These are phyloP conservation scores for Eupleurogrammus muticus DNA, from an alignment of 2,797 vertebrate species.

Conservation along the genomic window DNA sequence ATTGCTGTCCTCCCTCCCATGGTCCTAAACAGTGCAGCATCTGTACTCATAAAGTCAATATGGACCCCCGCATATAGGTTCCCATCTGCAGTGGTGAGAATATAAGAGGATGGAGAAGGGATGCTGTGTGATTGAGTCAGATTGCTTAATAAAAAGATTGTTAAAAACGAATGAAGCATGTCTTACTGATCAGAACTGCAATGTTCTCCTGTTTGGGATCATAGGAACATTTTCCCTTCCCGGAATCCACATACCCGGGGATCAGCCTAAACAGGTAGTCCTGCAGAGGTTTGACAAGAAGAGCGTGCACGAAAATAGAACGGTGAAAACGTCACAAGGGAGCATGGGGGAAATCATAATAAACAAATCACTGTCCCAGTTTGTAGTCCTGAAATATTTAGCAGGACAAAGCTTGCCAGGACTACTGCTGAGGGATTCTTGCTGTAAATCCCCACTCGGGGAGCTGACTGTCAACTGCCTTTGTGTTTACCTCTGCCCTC, in stretches of 20 bases:
- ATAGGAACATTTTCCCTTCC: slow-evolving; percentile 90
- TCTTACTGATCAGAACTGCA: slow-evolving; percentile 86
- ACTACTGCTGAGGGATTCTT: slow-evolving; percentile 36
- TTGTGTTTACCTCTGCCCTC: slow-evolving; percentile 85
- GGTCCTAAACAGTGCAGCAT: slow-evolving; percentile 86
- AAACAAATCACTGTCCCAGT: slow-evolving; percentile 79
- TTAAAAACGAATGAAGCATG: background rate
- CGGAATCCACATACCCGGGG: slow-evolving; percentile 85
- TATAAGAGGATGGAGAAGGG: background rate
- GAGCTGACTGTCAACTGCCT: slow-evolving; percentile 28
- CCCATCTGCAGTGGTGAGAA: slow-evolving; percentile 74
- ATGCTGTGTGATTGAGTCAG: slow-evolving; percentile 1
- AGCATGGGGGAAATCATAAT: slow-evolving; percentile 62
- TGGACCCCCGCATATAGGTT: slow-evolving; percentile 88
- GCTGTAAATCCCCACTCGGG: slow-evolving; percentile 51
- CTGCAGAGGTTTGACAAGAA: slow-evolving; percentile 67
- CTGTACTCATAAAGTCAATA: slow-evolving; percentile 89
- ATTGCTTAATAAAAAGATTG: background rate
- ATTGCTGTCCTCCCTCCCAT: slow-evolving; percentile 85
- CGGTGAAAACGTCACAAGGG: slow-evolving; percentile 54
- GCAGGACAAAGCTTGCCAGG: slow-evolving; percentile 58
- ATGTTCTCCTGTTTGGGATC: slow-evolving; percentile 88
- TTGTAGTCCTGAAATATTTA: slow-evolving; percentile 78
- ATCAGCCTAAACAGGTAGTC: slow-evolving; percentile 90
- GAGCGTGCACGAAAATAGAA: slow-evolving; percentile 63